Evolutionary conservation across 1,140 invertebrate species (phyloP).

Genomic region (Philotrypesis tridentata): DNA sequence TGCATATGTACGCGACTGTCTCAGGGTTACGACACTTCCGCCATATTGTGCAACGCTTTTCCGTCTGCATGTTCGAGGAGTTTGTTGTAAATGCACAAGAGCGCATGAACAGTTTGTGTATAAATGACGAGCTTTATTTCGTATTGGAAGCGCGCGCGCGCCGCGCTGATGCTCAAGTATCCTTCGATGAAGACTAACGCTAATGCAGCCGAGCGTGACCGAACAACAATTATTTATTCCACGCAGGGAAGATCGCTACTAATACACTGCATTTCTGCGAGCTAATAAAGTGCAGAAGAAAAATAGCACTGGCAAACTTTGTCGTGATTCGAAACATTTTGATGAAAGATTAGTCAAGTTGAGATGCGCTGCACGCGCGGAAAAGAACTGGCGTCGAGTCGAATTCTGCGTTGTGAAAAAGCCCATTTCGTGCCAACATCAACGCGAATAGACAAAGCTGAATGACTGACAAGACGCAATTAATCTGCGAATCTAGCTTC

Average conservation of each 20-base stretch:
- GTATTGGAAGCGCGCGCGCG: no score
- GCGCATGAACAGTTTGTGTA: background rate
- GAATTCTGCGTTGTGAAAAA: background rate
- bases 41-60: conserved; percentile 57
- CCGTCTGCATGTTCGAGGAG: background rate
- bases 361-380: background rate
- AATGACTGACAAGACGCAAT: background rate
- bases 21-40: conserved; percentile 56
- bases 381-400: conserved; percentile 6
- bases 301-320: no score
- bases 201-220: no score
- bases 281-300: no score
- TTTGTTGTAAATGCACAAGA: background rate
- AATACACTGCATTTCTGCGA: no score
- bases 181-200: no score
- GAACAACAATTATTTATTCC: background rate
- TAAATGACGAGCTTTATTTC: background rate
- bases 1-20: conserved; percentile 21
- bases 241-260: no score
- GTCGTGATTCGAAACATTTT: background rate
- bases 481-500: background rate
- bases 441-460: background rate
- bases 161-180: no score
- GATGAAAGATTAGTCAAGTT: background rate
- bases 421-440: background rate